A percentile compares a stretch with the other conserved stretches of the same genome.
Evolutionary conservation across 2,113 vertebrate species (phyloP).

Genomic region (Fukomys damarensis): DNA sequence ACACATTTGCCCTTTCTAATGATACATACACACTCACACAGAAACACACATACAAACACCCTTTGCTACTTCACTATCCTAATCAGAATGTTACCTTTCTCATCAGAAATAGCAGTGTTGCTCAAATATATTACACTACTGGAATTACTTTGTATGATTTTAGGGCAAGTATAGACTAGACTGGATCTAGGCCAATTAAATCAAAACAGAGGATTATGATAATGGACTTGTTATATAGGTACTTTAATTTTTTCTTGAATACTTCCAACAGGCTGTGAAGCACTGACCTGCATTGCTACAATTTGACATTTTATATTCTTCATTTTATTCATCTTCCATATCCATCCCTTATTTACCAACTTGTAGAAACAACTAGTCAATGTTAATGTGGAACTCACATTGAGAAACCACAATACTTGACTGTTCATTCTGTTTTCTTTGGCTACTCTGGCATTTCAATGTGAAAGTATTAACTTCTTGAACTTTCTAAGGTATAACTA

Average conservation of each 20-base stretch:
- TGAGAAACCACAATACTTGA: not conserved
- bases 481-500: not conserved
- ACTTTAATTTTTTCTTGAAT: not conserved
- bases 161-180: not conserved
- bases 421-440: conserved; percentile 3
- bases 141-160: not conserved
- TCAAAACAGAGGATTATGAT: not conserved
- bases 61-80: not conserved
- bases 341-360: not conserved
- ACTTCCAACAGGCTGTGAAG: not conserved
- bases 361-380: not conserved
- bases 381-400: not conserved
- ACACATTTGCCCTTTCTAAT: not conserved
- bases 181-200: not conserved
- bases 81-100: not conserved
- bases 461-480: not conserved
- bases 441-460: not conserved
- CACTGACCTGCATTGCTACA: not conserved
- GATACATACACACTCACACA: not conserved
- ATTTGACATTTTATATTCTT: not conserved
- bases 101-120: not conserved
- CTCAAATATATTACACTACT: not conserved
- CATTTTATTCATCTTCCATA: not conserved
- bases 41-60: not conserved
- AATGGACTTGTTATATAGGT: not conserved